Base-by-base conservation (phyloP, 1,140 invertebrate genomes). In the Ruditapes philippinarum region DNA sequence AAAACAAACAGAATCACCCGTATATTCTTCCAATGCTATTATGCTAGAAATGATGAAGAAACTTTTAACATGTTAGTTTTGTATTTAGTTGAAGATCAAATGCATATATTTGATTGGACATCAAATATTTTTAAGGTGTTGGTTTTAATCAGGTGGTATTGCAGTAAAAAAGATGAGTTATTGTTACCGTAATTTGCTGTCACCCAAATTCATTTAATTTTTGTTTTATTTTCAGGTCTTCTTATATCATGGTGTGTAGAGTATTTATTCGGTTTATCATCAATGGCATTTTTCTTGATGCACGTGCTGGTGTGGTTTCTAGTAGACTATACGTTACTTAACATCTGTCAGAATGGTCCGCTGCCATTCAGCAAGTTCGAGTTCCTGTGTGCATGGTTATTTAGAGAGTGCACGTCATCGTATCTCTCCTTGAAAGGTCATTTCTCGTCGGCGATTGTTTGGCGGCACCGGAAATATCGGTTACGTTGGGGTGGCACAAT, bases 231-330 rank as follows among this genome's bases (percentile, higher is more conserved):
- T 88, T 54, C 98, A 22, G 99, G 98, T 17, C 97, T 98, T 0
- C 97, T 98, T 91, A 97, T 98, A 9, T 97, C 98, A 0, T 98
- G 98, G 97, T 22, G 97, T n/a, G 78, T 97, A 96, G 93, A 93
- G 62, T 96, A 98, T 81, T 96, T 99, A 0, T 98, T 99, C 92
- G 97, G 97, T 65, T 98, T 98, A 96, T 98, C 99, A 95, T 97
- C 98, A 0, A 95, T 99, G 74, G 97, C 98, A 49, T 99, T 99
- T 96, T 99, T 98, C 95, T 96, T 99, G 85, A 97, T 99, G 92
- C 99, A 99, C 96, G 97, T 98, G 91, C 96, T 99, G 62, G 96
- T 98, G 92, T 99, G 99, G 99, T 99, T 99, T 95, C 97, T 99
- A 89, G 97, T 98, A 76, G 99, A 99, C 96, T 99, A 98, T 97